phyloP scores from a whole-genome alignment of 2,888 invertebrate genomes.

The Terebella lapidaria region DNA sequence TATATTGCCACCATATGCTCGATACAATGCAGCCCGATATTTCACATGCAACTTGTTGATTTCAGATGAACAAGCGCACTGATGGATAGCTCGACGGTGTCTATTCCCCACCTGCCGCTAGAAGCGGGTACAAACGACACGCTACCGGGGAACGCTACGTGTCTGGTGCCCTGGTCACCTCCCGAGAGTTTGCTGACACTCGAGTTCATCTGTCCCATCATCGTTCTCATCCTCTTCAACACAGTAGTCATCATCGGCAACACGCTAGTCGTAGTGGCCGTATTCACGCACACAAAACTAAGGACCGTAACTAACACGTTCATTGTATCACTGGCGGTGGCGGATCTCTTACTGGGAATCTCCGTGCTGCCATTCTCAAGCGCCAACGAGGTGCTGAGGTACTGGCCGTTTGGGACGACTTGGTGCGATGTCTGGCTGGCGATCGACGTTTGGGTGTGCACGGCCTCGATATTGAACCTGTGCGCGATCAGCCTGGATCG shows the following conservation, averaged over 20 bases:
- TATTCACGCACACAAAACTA: conserved; percentile 77
- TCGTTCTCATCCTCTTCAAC: conserved; percentile 62
- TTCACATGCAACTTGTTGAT: no score
- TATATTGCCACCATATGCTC: no score
- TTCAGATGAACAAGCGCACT: no score
- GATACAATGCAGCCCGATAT: no score
- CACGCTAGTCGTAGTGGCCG: conserved; percentile 86
- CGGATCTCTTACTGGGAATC: conserved; percentile 90
- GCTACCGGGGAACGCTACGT: no score
- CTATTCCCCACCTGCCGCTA: no score
- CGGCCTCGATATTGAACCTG: conserved; percentile 91
- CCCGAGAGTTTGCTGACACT: background rate
- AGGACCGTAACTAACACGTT: conserved; percentile 93
- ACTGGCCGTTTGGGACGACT: conserved; percentile 90
- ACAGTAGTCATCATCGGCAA: conserved; percentile 87
- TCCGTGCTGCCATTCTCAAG: conserved; percentile 94
- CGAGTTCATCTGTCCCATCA: conserved; percentile 9
- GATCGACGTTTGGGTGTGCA: conserved; percentile 98
- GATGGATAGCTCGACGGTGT: no score
- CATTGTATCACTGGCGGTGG: conserved; percentile 92
- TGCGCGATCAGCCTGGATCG: conserved; percentile 86
- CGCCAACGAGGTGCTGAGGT: conserved; percentile 67
- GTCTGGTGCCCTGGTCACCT: background rate
- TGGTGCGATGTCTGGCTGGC: conserved; percentile 98
- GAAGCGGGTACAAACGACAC: no score